Percentiles rank a stretch among this genome's conserved stretches.
These are phyloP conservation scores for Alectoris magna DNA, from an alignment of 2,797 vertebrate genomes.

Conservation along the genomic window DNA sequence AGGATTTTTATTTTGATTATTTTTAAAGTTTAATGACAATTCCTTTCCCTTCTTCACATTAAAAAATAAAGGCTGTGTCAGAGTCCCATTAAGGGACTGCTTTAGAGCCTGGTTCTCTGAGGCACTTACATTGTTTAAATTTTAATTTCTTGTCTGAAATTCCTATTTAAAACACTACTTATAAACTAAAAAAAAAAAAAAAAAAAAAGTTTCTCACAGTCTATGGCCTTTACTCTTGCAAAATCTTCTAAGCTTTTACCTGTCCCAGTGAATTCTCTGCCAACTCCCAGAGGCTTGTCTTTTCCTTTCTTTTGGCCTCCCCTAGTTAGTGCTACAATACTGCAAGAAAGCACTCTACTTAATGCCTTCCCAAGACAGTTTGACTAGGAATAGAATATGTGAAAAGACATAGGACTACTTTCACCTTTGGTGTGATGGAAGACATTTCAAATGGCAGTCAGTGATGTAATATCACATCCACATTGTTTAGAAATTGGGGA, in stretches of 20 bases:
- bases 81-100: slow-evolving; percentile 78
- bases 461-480: not conserved
- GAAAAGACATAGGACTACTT: not conserved
- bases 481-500: not conserved
- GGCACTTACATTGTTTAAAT: slow-evolving; percentile 81
- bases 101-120: slow-evolving; percentile 73
- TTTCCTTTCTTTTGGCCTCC: not conserved
- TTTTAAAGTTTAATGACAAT: slow-evolving; percentile 84
- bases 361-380: slow-evolving; percentile 1
- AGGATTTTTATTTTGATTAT: slow-evolving; percentile 79
- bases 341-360: slow-evolving; percentile 27
- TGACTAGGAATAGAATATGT: not conserved
- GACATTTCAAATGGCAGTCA: slow-evolving; percentile 6
- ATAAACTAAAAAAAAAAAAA: slow-evolving; percentile 61
- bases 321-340: not conserved
- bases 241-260: slow-evolving; percentile 48
- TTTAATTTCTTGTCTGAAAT: slow-evolving; percentile 80
- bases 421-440: slow-evolving; percentile 6
- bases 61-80: slow-evolving; percentile 79
- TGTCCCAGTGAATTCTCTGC: slow-evolving; percentile 32
- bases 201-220: slow-evolving; percentile 40
- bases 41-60: slow-evolving; percentile 77
- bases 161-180: slow-evolving; percentile 78
- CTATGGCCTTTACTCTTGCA: slow-evolving; percentile 10
- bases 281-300: not conserved